Base-by-base conservation (phyloP, 2,113 vertebrate genomes). In the Aptenodytes patagonicus region DNA sequence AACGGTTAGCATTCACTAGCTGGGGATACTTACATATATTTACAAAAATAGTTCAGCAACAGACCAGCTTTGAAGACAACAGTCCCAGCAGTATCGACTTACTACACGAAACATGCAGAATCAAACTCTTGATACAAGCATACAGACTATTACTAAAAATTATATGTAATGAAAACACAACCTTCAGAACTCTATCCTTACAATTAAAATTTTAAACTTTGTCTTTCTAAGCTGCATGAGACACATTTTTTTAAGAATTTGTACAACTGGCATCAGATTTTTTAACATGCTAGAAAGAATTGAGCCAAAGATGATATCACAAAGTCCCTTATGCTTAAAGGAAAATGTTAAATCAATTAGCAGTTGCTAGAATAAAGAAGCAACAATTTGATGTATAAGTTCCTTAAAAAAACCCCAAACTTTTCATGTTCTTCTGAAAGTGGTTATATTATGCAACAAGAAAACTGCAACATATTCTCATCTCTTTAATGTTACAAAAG, bases 341-440 rank as follows among this genome's bases (percentile, higher is more conserved):
- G 72, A 95, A 97, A 97, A 97, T 94, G 97, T 96, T 97, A 97
- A 94, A 97, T 97, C 95, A 97, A 96, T 97, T 97, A 97, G 92
- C 83, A 92, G 70, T 92, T 93, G 60, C 86, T 84, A 88, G 86
- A 95, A 93, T 92, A 95, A 93, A 93, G 88, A 90, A 86, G 57
- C 19, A 90, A 71, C 55, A 81, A 93, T 89, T 83, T 89, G 29
- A 83, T 78, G 55, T 84, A 7, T 10, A 96, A 94, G 60, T 95
- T 96, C 32, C 83, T 73, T 71, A 78, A 87, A 93, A 95, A 95
- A 90, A 70, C 15, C 71, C 34, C 38, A 80, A 92, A 93, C 42
- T 87, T 85, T 17, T 61, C 51, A 75, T 46, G 60, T 90, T 90
- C 80, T 87, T 93, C 73, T 83, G 51, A 52, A 96, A 96, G 55